Evolutionary conservation across 2,797 vertebrate genomes (phyloP), one percentile per base, ranked within the genome.

Genomic region (Paedocypris micromegethes): DNA sequence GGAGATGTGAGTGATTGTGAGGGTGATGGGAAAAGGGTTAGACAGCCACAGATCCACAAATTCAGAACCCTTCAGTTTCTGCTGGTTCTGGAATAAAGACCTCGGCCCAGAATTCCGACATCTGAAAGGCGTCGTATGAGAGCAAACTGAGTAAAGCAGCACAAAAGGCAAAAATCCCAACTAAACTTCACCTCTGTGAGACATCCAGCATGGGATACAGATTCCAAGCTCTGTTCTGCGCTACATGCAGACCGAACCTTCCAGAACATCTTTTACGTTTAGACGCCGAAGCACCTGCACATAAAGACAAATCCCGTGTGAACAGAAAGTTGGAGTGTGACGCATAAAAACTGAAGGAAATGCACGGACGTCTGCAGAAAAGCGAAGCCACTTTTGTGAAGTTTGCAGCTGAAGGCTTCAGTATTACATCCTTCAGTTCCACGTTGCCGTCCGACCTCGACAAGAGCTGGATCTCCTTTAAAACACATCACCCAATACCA

Each of bases 371-470:
- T 93, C 84, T 90, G 86, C 94, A 98, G 77, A 87, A 83, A 73
- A 98, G 79, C 23, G 90, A 89, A 58, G 94, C 94, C 70, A 97
- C 92, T 83, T 92, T 89, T 64, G 92, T 96, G 68, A 98, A 94
- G 86, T 97, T 95, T 71, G 88, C 92, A 48, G 88, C 81, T 9
- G 93, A 91, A 42, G 92, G 89, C 76, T 86, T 88, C 0, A 98
- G 87, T 6, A 90, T 82, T 64, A 92, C 78, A 70, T 91, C 91
- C 77, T 92, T 90, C 72, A 95, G 90, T 42, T 92, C 87, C 75
- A 97, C 81, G 67, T 75, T 81, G 68, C 88, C 83, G 64, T 90
- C 88, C 59, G 88, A 85, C 77, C 90, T 90, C 46, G 92, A 90
- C 56, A 95, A 81, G 75, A 93, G 86, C 78, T 79, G 88, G 61